Evolutionary conservation across 2,797 vertebrate genomes (phyloP).

Genomic region (Merluccius polli): DNA sequence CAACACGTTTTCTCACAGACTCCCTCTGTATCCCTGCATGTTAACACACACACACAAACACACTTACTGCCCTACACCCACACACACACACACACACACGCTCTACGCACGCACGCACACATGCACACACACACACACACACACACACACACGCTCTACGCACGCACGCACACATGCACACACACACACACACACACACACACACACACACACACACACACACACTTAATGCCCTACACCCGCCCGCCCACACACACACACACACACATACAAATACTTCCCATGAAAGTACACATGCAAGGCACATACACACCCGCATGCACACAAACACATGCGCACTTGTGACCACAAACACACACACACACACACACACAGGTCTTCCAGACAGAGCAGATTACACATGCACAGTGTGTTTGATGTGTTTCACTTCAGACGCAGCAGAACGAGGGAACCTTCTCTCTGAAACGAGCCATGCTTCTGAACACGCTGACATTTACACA

Average conservation of each 20-base stretch:
- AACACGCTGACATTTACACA: constrained; percentile 66
- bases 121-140: too few species aligned
- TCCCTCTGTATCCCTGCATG: too few species aligned
- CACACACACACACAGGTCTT: constrained; percentile 29
- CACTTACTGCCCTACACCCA: too few species aligned
- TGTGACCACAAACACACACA: constrained; percentile 18
- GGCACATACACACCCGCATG: too few species aligned
- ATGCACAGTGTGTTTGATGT: constrained; percentile 64
- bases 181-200: background rate
- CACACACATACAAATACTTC: background rate
- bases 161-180: background rate
- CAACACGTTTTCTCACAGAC: background rate
- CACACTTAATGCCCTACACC: background rate
- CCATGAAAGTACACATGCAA: too few species aligned
- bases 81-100: too few species aligned
- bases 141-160: too few species aligned
- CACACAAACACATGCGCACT: background rate
- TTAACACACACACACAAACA: too few species aligned
- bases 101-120: too few species aligned
- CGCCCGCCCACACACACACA: background rate
- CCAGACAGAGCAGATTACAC: constrained; percentile 60
- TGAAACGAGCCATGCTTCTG: constrained; percentile 59
- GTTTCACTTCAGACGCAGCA: constrained; percentile 57
- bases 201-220: background rate
- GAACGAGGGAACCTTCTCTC: constrained; percentile 57